phyloP scores from a whole-genome alignment of 2,113 vertebrate genomes.

The Platycercus adscitus region DNA sequence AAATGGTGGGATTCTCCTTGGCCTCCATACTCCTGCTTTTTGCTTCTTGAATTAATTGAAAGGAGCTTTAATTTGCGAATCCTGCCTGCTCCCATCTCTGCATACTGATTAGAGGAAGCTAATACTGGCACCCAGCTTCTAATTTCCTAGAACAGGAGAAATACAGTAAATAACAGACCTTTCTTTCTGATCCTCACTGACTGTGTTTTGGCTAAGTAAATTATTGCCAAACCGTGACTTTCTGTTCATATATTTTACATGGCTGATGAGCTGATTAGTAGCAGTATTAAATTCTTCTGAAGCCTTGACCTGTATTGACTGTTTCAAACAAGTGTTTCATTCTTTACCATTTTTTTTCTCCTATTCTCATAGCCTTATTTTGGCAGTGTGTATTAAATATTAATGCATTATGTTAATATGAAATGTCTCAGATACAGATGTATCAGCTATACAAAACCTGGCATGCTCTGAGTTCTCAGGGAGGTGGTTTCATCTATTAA shows the following conservation, averaged over 20 bases:
- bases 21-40: neutral
- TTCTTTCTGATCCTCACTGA: neutral
- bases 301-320: neutral
- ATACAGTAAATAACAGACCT: neutral
- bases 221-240: neutral
- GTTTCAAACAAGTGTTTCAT: neutral
- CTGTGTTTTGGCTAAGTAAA: fast-evolving
- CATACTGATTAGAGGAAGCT: neutral
- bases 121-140: fast-evolving
- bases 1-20: neutral
- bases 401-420: neutral
- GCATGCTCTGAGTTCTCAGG: neutral
- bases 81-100: neutral
- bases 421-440: constrained; percentile 5
- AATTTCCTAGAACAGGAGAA: neutral
- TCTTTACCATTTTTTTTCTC: neutral
- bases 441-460: neutral
- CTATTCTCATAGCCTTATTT: neutral
- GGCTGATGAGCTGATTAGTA: neutral
- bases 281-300: neutral
- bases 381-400: neutral
- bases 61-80: neutral
- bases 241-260: neutral
- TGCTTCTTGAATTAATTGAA: neutral
- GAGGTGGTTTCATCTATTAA: neutral